These are phyloP conservation scores for Dioctria linearis DNA, from an alignment of 2,888 invertebrate species.

Conservation along the genomic window DNA sequence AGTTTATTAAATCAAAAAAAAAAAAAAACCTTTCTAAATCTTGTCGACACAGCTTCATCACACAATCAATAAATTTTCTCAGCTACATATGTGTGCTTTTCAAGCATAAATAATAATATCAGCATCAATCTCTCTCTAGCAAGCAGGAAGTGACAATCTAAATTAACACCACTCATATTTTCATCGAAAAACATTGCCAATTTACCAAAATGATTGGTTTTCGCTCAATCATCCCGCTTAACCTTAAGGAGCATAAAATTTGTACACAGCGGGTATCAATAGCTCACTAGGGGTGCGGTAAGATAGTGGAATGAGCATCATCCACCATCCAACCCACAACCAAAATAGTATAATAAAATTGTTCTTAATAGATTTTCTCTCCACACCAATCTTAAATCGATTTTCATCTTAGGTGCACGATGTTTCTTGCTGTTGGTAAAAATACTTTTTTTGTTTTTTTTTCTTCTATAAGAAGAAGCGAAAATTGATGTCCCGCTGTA, in stretches of 20 bases:
- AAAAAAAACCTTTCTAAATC: too few species aligned
- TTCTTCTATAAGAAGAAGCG: slow-evolving; percentile 9
- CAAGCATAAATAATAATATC: too few species aligned
- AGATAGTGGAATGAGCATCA: too few species aligned
- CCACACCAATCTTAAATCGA: slow-evolving; percentile 39
- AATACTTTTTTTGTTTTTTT: slow-evolving; percentile 25
- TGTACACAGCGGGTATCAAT: slow-evolving; percentile 26
- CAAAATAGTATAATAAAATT: slow-evolving; percentile 40
- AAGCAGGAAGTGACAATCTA: slow-evolving; percentile 8
- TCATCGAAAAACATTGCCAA: slow-evolving; percentile 30
- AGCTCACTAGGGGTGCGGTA: background rate
- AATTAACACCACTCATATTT: slow-evolving; percentile 15
- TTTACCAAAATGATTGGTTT: slow-evolving; percentile 29
- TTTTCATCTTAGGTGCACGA: background rate
- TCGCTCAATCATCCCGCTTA: background rate
- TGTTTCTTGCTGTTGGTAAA: slow-evolving; percentile 42
- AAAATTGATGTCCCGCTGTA: slow-evolving; percentile 55
- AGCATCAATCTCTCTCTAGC: background rate
- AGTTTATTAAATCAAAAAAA: too few species aligned
- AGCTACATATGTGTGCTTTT: too few species aligned
- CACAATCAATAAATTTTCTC: too few species aligned
- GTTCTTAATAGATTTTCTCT: slow-evolving; percentile 49
- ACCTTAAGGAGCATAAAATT: slow-evolving; percentile 44
- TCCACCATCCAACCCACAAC: background rate
- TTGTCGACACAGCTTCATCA: too few species aligned